Percentiles rank a stretch among this genome's conserved stretches.
Conservation (phyloP, 2,113 vertebrate genomes). For the Chaetodon auriga region DNA sequence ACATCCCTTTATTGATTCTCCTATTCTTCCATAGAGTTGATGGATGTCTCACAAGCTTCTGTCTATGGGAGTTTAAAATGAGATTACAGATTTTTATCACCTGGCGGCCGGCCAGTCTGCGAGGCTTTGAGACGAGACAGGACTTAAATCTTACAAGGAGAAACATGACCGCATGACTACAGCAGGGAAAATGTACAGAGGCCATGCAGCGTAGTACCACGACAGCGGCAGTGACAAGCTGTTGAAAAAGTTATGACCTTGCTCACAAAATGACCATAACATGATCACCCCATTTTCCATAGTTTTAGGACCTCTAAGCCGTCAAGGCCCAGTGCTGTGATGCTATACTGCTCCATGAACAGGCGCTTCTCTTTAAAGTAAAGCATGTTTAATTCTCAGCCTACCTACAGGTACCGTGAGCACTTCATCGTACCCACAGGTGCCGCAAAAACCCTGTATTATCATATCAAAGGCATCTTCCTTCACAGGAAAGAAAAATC, state of each 20-base stretch:
- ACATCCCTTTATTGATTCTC: conserved; percentile 74
- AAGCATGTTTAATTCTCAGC: conserved; percentile 43
- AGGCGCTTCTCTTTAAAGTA: conserved; percentile 27
- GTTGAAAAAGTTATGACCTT: conserved; percentile 32
- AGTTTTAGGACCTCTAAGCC: conserved; percentile 1
- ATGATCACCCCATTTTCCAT: neutral
- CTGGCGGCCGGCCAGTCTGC: conserved; percentile 65
- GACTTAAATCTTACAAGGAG: conserved; percentile 71
- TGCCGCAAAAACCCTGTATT: conserved; percentile 44
- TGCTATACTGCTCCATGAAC: conserved; percentile 11
- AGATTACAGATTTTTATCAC: conserved; percentile 83
- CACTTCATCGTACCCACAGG: conserved; percentile 62
- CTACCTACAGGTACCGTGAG: conserved; percentile 47
- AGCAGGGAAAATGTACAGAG: conserved; percentile 4
- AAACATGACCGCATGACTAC: conserved; percentile 55
- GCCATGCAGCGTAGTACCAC: neutral
- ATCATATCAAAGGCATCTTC: conserved; percentile 77
- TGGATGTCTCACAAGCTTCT: conserved; percentile 72
- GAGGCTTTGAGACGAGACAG: conserved; percentile 62
- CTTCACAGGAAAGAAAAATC: conserved; percentile 63
- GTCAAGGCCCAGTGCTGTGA: neutral
- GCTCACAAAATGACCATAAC: conserved; percentile 19
- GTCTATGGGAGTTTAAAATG: conserved; percentile 80
- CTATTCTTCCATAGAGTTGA: conserved; percentile 70
- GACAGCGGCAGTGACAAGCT: neutral